phyloP scores from a whole-genome alignment of 2,113 vertebrate species.

The Ascaphus truei region DNA sequence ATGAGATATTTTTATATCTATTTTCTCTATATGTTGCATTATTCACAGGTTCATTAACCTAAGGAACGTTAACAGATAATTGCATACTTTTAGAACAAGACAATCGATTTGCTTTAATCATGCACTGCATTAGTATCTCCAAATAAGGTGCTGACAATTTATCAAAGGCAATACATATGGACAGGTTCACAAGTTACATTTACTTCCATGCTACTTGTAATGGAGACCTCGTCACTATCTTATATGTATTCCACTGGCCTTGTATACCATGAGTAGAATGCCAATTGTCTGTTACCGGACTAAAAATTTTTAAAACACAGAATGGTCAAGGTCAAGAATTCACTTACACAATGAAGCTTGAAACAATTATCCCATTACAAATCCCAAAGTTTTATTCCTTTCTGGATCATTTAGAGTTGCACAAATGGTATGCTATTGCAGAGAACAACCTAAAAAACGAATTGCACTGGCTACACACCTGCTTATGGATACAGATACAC shows the following conservation, averaged over 20 bases:
- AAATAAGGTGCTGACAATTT: background rate
- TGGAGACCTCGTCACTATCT: background rate
- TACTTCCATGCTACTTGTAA: background rate
- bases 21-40: background rate
- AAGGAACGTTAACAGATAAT: background rate
- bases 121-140: background rate
- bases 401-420: no score
- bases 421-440: no score
- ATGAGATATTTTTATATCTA: background rate
- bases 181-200: background rate
- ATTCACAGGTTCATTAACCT: background rate
- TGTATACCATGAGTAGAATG: no score
- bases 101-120: conserved; percentile 9
- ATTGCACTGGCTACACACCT: no score
- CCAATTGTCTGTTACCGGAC: no score
- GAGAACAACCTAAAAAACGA: no score
- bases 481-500: no score
- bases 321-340: no score
- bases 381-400: no score
- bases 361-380: no score
- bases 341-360: no score
- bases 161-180: background rate
- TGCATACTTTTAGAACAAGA: background rate
- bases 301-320: no score
- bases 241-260: background rate